These are phyloP conservation scores for Mormyrops attenuatus DNA, from an alignment of 2,797 vertebrate genomes.

Conservation along the genomic window DNA sequence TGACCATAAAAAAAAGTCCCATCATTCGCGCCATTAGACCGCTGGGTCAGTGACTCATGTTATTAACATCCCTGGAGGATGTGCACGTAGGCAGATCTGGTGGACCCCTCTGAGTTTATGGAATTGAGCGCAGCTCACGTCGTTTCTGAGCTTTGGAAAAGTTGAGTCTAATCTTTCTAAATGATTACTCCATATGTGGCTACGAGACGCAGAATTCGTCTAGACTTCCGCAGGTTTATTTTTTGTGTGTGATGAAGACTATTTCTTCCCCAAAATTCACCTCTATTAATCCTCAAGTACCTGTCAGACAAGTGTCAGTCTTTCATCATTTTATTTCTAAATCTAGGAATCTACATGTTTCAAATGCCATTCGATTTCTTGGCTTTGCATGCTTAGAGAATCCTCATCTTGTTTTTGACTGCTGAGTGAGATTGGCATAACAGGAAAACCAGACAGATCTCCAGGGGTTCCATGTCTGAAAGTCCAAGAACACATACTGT, in stretches of 20 bases:
- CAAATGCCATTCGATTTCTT: not conserved
- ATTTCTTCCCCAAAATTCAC: not conserved
- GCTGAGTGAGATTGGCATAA: not conserved
- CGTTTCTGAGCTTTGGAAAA: constrained; percentile 52
- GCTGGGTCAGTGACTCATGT: constrained; percentile 36
- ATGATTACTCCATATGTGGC: constrained; percentile 32
- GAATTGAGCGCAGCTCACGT: constrained; percentile 20
- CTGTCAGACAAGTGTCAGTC: not conserved
- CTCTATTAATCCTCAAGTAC: not conserved
- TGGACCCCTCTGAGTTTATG: constrained; percentile 36
- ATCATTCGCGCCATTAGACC: constrained; percentile 40
- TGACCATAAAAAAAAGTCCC: constrained; percentile 27
- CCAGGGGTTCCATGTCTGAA: not conserved
- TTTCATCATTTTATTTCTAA: not conserved
- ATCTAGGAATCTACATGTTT: not conserved
- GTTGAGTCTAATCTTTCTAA: constrained; percentile 42
- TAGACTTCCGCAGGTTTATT: constrained; percentile 34
- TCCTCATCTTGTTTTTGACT: not conserved
- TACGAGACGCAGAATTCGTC: constrained; percentile 37
- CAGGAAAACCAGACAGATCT: not conserved
- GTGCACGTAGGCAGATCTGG: constrained; percentile 23
- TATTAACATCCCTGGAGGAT: constrained; percentile 48
- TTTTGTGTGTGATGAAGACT: not conserved
- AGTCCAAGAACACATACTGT: not conserved
- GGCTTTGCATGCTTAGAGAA: not conserved